Evolutionary conservation across 2,797 vertebrate genomes (phyloP), one percentile per base, ranked within the genome.

Genomic region (Pterois miles): DNA sequence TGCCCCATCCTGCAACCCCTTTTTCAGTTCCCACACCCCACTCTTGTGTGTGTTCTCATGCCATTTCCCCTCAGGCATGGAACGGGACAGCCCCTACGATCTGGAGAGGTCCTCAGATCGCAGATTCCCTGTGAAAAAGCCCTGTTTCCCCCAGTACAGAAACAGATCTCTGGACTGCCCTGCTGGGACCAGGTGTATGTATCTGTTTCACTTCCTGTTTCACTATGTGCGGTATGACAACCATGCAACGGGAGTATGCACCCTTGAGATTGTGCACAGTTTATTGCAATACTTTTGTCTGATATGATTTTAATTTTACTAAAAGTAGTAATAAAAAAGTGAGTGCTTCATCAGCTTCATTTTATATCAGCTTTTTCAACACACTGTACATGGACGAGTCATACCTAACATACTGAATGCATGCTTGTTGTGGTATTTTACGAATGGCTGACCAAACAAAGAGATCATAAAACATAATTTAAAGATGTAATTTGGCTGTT

Each of bases 101-200:
- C 91, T 90, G 87, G 92, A 95, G 83, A 93, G 89, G 89, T 87
- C 93, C 65, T 93, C 94, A 80, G 94, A 96, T 92, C 88, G 84
- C 88, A 95, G 93, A 89, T 89, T 91, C 82, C 92, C 90, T 60
- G 82, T 94, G 94, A 95, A 92, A 92, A 94, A 94, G 76, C 83
- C 91, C 76, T 80, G 87, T 88, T 90, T 95, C 66, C 94, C 95
- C 76, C 92, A 94, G 76, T 92, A 91, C 91, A 94, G 93, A 95
- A 94, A 94, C 93, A 92, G 90, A 89, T 96, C 94, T 85, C 78
- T 96, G 95, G 94, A 96, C 85, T 92, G 70, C 85, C 88, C 94
- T 59, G 78, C 86, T 63, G 94, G 93, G 90, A 82, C 85, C 80
- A 73, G 87, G 78, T 93, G 91, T 93, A 91, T 89, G 92, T 89